Percentiles rank a stretch among this genome's conserved stretches.
phyloP scores from a whole-genome alignment of 2,888 invertebrate species.

The Panzeria rudis region DNA sequence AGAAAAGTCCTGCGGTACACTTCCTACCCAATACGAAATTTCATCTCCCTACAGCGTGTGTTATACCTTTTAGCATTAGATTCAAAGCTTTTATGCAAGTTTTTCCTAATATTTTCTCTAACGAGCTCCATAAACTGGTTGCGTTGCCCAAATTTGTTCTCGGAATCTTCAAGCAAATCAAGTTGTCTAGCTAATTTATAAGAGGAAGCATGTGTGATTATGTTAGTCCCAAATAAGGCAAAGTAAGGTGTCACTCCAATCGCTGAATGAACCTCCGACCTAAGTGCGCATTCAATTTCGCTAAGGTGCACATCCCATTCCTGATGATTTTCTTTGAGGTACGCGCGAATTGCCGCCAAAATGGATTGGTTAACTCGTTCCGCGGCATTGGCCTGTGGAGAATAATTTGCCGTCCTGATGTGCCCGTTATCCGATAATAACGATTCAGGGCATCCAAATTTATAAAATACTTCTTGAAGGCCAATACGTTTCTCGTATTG shows the following conservation, averaged over 20 bases:
- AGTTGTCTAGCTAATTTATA: constrained; percentile 23
- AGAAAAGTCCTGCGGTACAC: background rate
- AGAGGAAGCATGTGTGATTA: constrained; percentile 1
- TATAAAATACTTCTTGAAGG: background rate
- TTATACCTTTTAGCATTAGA: background rate
- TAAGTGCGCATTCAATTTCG: background rate
- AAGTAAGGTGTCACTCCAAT: constrained; percentile 5
- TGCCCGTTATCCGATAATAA: constrained; percentile 2
- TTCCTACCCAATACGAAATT: background rate
- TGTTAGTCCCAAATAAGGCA: constrained; percentile 30
- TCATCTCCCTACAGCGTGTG: background rate
- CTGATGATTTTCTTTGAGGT: background rate
- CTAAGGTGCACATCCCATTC: background rate
- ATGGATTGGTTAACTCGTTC: no score
- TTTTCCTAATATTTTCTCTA: background rate
- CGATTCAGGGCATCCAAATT: background rate
- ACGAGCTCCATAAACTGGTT: background rate
- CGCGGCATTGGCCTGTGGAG: background rate
- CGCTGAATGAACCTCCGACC: background rate
- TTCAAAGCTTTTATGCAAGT: background rate
- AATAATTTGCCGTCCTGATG: background rate
- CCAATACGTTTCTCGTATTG: constrained; percentile 11
- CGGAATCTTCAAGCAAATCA: background rate
- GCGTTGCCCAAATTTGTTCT: background rate
- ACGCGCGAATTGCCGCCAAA: background rate